Conservation (phyloP, 2,888 invertebrate species). For the Tenodera sinensis region DNA sequence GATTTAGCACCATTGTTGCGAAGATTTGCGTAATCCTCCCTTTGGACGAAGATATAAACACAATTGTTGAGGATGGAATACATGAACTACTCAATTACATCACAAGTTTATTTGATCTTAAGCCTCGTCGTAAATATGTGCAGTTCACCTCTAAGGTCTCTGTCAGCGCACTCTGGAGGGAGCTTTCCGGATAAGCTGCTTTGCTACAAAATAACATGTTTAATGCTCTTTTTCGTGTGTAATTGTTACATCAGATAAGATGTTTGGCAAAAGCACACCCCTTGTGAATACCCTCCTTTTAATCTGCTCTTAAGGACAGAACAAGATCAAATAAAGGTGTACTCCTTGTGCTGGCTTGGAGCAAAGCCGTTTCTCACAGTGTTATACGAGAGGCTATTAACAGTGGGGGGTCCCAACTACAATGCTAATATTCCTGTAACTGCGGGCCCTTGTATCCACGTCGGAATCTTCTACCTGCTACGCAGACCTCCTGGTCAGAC, state of each 20-base stretch:
- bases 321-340: background rate
- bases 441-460: background rate
- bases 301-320: background rate
- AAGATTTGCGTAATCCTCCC: too few relatives aligned
- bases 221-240: background rate
- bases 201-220: too few relatives aligned
- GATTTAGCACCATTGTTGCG: too few relatives aligned
- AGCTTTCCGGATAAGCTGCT: too few relatives aligned
- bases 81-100: too few relatives aligned
- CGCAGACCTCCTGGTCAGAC: background rate
- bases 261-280: background rate
- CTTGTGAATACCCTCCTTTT: background rate
- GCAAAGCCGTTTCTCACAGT: background rate
- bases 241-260: background rate
- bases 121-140: too few relatives aligned
- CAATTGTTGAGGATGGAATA: too few relatives aligned
- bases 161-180: too few relatives aligned
- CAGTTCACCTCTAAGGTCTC: too few relatives aligned
- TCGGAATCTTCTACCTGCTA: background rate
- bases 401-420: background rate
- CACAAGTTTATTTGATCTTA: too few relatives aligned
- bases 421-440: constrained; percentile 7
- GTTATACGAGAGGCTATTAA: background rate
- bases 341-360: background rate
- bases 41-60: too few relatives aligned